phyloP scores from a whole-genome alignment of 2,113 vertebrate genomes.

The Lanius ludovicianus region DNA sequence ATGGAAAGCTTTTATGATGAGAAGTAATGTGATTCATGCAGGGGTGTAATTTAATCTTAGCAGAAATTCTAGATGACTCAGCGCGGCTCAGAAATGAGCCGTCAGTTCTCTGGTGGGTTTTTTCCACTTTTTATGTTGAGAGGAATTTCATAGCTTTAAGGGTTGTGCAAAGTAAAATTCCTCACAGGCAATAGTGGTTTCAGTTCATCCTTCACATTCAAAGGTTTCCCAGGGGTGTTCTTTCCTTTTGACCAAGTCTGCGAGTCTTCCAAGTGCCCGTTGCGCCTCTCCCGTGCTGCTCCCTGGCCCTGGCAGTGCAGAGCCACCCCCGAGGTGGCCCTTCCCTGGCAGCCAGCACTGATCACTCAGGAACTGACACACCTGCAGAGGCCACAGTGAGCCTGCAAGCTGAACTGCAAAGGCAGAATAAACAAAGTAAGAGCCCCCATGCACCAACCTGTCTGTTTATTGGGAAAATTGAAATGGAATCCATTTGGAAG shows the following conservation, averaged over 20 bases:
- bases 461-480: background rate
- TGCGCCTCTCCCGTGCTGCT: slow-evolving; percentile 18
- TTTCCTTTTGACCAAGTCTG: slow-evolving; percentile 34
- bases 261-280: slow-evolving; percentile 64
- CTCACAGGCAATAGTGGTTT: slow-evolving; percentile 78
- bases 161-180: slow-evolving; percentile 79
- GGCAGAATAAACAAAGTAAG: background rate
- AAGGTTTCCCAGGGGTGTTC: slow-evolving; percentile 24
- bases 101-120: slow-evolving; percentile 65
- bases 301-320: slow-evolving; percentile 37
- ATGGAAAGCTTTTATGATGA: slow-evolving; percentile 73
- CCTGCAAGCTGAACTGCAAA: background rate
- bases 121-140: slow-evolving; percentile 72
- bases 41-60: slow-evolving; percentile 79
- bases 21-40: slow-evolving; percentile 77
- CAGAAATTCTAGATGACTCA: slow-evolving; percentile 74
- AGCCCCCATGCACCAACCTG: background rate
- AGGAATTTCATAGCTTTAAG: slow-evolving; percentile 82
- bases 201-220: slow-evolving; percentile 53
- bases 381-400: slow-evolving; percentile 51
- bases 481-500: slow-evolving; percentile 40
- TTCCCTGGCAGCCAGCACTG: slow-evolving; percentile 69
- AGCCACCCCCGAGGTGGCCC: slow-evolving; percentile 22
- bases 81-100: slow-evolving; percentile 55
- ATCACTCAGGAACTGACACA: slow-evolving; percentile 72